Conservation (phyloP, 2,797 vertebrate species). For the Dendrocincla tyrannina region DNA sequence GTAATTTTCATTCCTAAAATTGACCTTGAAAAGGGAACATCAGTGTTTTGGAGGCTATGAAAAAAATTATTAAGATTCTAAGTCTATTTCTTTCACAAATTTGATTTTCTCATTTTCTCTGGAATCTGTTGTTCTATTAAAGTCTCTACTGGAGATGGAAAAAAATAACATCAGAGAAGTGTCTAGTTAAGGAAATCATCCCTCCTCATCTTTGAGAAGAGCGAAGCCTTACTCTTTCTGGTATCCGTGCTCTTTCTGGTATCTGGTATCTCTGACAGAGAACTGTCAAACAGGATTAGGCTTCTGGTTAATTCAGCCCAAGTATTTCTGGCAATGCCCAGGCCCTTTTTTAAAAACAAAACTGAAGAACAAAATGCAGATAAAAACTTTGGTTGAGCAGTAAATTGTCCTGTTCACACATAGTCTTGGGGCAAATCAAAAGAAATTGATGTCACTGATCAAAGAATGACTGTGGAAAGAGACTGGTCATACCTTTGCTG, state of each 20-base stretch:
- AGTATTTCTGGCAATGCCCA: not conserved
- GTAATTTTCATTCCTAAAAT: not conserved
- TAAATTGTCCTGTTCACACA: not conserved
- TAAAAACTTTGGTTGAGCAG: not conserved
- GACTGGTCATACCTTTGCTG: not conserved
- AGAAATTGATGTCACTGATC: not conserved
- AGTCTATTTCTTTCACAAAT: not conserved
- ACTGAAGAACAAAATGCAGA: not conserved
- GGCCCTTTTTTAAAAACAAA: not conserved
- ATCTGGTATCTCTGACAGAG: not conserved
- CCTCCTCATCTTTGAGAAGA: not conserved
- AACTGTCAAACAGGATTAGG: not conserved
- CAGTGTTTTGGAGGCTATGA: not conserved
- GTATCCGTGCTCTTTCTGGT: not conserved
- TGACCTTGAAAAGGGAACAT: not conserved
- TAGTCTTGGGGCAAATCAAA: not conserved
- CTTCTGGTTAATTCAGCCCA: not conserved
- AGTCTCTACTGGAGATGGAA: not conserved
- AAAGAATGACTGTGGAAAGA: not conserved
- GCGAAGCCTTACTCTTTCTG: not conserved
- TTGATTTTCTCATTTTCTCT: not conserved
- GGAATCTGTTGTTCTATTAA: not conserved
- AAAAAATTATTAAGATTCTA: not conserved
- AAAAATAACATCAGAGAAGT: not conserved
- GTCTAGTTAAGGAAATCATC: not conserved